Percentiles rank a stretch among this genome's conserved stretches.
Conservation (phyloP, 2,888 invertebrate species). For the Atethmia centrago region DNA sequence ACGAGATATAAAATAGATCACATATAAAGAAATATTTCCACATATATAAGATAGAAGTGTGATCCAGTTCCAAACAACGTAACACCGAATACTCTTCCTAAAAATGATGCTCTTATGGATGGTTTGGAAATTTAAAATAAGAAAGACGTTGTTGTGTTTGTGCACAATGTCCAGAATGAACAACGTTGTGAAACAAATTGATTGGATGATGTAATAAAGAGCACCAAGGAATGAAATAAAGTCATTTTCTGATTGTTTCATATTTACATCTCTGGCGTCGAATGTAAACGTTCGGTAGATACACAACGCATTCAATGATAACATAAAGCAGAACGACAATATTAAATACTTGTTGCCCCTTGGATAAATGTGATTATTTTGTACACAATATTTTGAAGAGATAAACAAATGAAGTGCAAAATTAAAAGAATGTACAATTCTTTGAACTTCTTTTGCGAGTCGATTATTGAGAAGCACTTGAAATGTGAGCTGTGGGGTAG, state of each 20-base stretch:
- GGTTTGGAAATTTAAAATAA: constrained; percentile 25
- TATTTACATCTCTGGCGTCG: neutral
- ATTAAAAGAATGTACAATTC: constrained; percentile 21
- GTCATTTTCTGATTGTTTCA: neutral
- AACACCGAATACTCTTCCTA: neutral
- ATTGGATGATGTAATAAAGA: neutral
- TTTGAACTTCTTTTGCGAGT: constrained; percentile 15
- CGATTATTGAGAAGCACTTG: constrained; percentile 3
- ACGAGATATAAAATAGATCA: neutral
- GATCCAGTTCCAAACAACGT: constrained; percentile 28
- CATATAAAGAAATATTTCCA: neutral
- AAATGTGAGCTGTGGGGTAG: too few species aligned
- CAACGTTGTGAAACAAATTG: constrained; percentile 1
- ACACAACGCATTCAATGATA: constrained; percentile 6
- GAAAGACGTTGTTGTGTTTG: neutral
- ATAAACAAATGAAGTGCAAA: constrained; percentile 9
- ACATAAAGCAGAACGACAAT: neutral
- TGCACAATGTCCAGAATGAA: constrained; percentile 9
- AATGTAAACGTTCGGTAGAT: neutral
- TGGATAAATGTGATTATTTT: constrained; percentile 20
- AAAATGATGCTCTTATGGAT: neutral
- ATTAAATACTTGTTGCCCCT: neutral
- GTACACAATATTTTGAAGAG: constrained; percentile 25
- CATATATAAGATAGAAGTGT: neutral
- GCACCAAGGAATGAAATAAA: neutral